Percentiles rank a stretch among this genome's conserved stretches.
Evolutionary conservation across 2,797 vertebrate species (phyloP).

Genomic region (Atherinosoma microstoma): DNA sequence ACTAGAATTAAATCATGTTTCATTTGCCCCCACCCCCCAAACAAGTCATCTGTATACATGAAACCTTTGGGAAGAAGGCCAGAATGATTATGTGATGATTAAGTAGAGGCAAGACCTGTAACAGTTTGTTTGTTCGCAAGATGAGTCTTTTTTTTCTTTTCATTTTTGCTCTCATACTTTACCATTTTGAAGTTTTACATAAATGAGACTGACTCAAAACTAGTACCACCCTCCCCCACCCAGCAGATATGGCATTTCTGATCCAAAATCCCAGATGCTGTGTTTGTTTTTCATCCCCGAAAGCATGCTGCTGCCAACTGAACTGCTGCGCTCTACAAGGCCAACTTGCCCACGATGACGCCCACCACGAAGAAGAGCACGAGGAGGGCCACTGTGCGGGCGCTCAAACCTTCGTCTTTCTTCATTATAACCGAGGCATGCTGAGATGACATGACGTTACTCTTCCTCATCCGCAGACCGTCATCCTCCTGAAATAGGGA

Average conservation of each 20-base stretch:
- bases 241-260: conserved; percentile 86
- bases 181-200: conserved; percentile 78
- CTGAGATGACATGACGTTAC: conserved; percentile 85
- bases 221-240: conserved; percentile 62
- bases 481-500: conserved; percentile 89
- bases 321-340: conserved; percentile 90
- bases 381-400: conserved; percentile 90
- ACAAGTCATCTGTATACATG: conserved; percentile 55
- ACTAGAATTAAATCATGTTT: conserved; percentile 73
- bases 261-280: conserved; percentile 86
- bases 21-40: conserved; percentile 32
- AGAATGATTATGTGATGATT: conserved; percentile 80
- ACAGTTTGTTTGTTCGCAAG: conserved; percentile 84
- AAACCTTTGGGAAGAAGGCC: conserved; percentile 67
- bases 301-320: conserved; percentile 80
- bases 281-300: conserved; percentile 71
- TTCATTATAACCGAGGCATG: conserved; percentile 84
- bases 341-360: conserved; percentile 94
- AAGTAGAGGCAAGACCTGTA: conserved; percentile 92
- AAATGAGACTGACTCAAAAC: conserved; percentile 88
- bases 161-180: conserved; percentile 60
- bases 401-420: conserved; percentile 92
- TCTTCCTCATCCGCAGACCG: conserved; percentile 94
- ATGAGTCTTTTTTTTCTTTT: conserved; percentile 48
- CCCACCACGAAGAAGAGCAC: conserved; percentile 96